Evolutionary conservation across 1,140 invertebrate genomes (phyloP), one percentile per base, ranked within the genome.

Genomic region (Hydropsyche tenuis): DNA sequence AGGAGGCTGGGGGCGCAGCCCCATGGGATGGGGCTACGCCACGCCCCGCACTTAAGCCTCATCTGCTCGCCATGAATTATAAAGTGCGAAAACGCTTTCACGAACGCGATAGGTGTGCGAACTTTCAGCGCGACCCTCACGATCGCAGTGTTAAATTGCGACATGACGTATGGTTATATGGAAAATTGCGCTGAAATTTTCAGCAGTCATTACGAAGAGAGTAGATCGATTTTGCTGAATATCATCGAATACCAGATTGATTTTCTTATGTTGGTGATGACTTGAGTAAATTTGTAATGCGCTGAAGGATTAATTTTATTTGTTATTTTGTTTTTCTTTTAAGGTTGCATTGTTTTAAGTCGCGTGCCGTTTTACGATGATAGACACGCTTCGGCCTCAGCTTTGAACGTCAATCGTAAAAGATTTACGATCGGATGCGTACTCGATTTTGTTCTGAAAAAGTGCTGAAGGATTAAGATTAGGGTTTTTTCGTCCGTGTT

Each of bases 61-160:
- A 74, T 76, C 75, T 76, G 75, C 23, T 72, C 63, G 62, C 72
- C 64, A 76, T 76, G 75, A 76, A 76, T 76, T 76, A 76, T 76
- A 76, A 76, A 76, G 75, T 30, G 75, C 68, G 72, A 73, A 73
- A 73, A 71, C 75, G 65, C 75, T 76, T 73, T 74, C 68, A 73
- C 53, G 62, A 37, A 64, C 72, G 12, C 68, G 68, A 18, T 6
- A 45, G 18, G 16, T 46, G 48, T 45, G 22, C 48, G 25, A 70
- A 70, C 23, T 70, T 70, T 70, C 51, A 37, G 14, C 68, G 22
- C 7, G 66, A 69, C 66, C 43, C 45, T 69, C 37, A 11, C 27
- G 63, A 62, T 23, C 23, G 56, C 12, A 5, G 56, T 62, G 56
- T 23, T 20, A 62, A 62, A 62, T 37, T 37, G 23, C 20, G 56